Conservation (phyloP, 2,113 vertebrate species). For the Megatriorchis doriae region DNA sequence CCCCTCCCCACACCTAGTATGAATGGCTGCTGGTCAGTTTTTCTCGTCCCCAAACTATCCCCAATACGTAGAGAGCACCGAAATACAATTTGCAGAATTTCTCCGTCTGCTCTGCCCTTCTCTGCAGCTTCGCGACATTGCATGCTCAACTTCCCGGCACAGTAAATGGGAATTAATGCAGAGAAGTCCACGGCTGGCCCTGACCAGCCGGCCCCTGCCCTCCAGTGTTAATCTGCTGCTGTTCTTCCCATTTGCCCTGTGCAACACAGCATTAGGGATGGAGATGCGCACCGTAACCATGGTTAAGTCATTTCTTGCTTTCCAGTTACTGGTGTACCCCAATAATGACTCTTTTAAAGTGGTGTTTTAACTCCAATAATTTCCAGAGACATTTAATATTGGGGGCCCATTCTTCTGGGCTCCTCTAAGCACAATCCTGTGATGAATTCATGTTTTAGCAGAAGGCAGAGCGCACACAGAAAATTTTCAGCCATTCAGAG, state of each 20-base stretch:
- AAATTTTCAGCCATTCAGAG: not conserved
- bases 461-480: not conserved
- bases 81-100: not conserved
- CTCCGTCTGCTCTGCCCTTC: not conserved
- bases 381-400: not conserved
- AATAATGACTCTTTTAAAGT: not conserved
- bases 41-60: not conserved
- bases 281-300: not conserved
- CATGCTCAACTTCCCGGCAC: not conserved
- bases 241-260: not conserved
- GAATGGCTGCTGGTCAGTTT: fast-evolving
- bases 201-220: not conserved
- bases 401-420: not conserved
- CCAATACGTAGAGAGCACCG: not conserved
- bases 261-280: not conserved
- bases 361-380: not conserved
- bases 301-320: not conserved
- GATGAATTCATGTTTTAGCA: not conserved
- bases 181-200: not conserved
- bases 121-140: not conserved
- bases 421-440: not conserved
- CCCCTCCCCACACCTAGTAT: not conserved
- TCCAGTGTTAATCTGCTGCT: not conserved
- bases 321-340: not conserved
- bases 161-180: not conserved